Base-by-base conservation (phyloP, 1,140 invertebrate species). In the Drosophila grimshawi region DNA sequence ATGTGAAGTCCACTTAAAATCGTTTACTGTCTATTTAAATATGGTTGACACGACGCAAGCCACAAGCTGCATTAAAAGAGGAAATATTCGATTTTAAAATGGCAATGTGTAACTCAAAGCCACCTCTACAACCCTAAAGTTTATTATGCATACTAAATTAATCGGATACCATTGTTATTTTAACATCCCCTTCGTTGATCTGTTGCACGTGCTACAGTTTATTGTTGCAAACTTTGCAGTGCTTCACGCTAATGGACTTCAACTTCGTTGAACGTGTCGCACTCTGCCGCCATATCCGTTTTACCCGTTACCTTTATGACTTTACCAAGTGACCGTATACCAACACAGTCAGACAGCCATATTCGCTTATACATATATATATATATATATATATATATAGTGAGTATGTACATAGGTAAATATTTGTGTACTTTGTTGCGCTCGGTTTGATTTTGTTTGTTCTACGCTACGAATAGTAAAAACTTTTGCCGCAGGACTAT, bases 371-470 rank as follows among this genome's bases (percentile, higher is more conserved):
- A 19, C 39, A 8, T 60, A 7, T 19, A 29, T 49, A 48, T 51
- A 35, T 5, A 11, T 32, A 29, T 45, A 8, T 37, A 32, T 8
- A 29, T 32, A 19, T 45, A 8, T 60, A 19, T 19, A 29, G 41
- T 52, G 35, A 4, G 27, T 65, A 61, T 45, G 33, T 72, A 41
- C 63, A 65, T 67, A 74, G 78, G 71, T 89, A 81, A 89, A 89
- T 89, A 89, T 89, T 89, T 80, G 85, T 67, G 70, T 82, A 66
- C 74, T 88, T 89, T 89, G 66, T 80, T 89, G 63, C 78, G 85
- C 85, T 89, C 74, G 80, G 85, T 85, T 89, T 89, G 85, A 81
- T 89, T 88, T 89, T 83, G 85, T 89, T 89, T 85, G 78, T 63
- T 71, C 48, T 60, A 60, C 63, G 62, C 69, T 69, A 71, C 60